Base-by-base conservation (phyloP, 2,113 vertebrate species). In the Cyphomyrus plagiostoma region DNA sequence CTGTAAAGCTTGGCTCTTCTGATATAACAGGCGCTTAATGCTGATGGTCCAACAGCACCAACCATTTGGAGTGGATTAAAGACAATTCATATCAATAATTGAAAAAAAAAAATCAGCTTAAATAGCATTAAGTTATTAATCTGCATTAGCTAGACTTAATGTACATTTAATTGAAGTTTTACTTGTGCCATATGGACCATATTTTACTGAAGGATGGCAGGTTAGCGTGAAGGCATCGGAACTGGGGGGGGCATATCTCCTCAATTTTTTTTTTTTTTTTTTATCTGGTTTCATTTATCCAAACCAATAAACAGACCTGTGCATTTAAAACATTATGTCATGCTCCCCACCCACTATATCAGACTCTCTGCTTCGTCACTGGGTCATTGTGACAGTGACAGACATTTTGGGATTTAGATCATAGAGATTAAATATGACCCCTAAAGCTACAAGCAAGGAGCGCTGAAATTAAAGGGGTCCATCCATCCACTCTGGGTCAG, bases 61-160 rank as follows among this genome's bases (percentile, higher is more conserved):
- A 89, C 83, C 30, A 85, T 58, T 35, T 62, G 35, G 46, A 84
- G 13, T 62, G 77, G 77, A 70, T 89, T 48, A 89, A 88, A 84
- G 89, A 85, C 46, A 30, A 77, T 42, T 48, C 56, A 53, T 45
- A 58, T 46, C 52, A 84, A 21, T 89, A 58, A 84, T n/a, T 23
- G 49, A 46, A 85, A 7, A 82, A 39, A 89, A 35, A 85, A 89
- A 45, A 35, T n/a, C 45, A 6, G 39, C 42, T 56, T 66, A 70
- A 56, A 35, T 52, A 58, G 13, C 35, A 56, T 50, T 48, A 80
- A 17, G 52, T 86, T 56, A 87, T 56, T 87, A 87, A 56, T 53
- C 30, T 56, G 50, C 49, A 50, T n/a, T 84, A 84, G 48, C 45
- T 84, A 21, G n/a, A 52, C 17, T 88, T 74, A 56, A 26, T 56